phyloP scores from a whole-genome alignment of 2,797 vertebrate genomes.

The Eurystomus glaucurus region DNA sequence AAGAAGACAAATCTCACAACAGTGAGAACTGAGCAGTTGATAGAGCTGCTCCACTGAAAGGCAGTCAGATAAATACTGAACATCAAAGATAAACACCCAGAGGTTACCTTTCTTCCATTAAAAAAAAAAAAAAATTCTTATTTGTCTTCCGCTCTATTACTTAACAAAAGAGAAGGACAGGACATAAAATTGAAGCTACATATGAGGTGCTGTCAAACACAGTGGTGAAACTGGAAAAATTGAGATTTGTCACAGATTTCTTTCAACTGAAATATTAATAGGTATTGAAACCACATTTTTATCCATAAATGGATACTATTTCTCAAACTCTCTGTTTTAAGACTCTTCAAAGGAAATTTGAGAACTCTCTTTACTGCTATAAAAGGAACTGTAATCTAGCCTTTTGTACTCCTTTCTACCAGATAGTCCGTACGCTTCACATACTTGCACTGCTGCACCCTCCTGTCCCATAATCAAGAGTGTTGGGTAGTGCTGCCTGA shows the following conservation, averaged over 20 bases:
- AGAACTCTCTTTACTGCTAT: not conserved
- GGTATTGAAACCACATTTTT: not conserved
- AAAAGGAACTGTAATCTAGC: not conserved
- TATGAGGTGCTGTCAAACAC: not conserved
- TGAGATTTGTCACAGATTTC: not conserved
- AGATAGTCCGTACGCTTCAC: not conserved
- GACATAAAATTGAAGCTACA: not conserved
- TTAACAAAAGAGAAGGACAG: not conserved
- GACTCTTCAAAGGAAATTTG: not conserved
- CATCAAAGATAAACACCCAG: not conserved
- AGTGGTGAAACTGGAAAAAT: not conserved
- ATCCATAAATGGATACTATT: not conserved
- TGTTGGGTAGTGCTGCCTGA: not conserved
- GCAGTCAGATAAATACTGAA: not conserved
- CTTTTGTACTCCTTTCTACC: not conserved
- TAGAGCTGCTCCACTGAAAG: not conserved
- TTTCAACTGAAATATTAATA: not conserved
- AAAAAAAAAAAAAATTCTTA: not conserved
- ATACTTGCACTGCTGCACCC: accelerated
- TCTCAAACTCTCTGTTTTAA: not conserved
- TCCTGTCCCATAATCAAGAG: accelerated
- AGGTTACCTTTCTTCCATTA: not conserved
- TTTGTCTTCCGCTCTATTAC: not conserved
- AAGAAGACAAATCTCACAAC: not conserved
- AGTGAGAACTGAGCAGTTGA: not conserved